Percentiles rank a stretch among this genome's conserved stretches.
phyloP scores from a whole-genome alignment of 1,140 invertebrate genomes.

The Diuraphis noxia region DNA sequence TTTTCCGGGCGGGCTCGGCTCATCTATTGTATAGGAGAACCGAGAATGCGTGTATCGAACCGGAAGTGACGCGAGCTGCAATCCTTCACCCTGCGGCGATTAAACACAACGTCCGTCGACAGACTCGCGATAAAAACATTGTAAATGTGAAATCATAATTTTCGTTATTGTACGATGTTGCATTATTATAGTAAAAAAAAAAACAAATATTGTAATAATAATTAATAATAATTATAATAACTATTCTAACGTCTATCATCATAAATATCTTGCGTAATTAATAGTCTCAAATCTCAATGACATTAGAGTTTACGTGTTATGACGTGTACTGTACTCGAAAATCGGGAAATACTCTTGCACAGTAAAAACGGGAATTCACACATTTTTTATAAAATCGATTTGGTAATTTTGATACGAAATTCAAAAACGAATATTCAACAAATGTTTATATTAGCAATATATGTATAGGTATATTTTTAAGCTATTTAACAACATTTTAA shows the following conservation, averaged over 20 bases:
- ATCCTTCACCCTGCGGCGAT: not conserved
- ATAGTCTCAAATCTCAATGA: not conserved
- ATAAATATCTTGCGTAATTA: not conserved
- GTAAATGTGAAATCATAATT: not conserved
- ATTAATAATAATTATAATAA: not conserved
- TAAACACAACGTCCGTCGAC: not conserved
- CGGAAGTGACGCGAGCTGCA: not conserved
- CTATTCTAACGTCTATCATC: not conserved
- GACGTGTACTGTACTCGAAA: not conserved
- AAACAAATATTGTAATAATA: conserved; percentile 1
- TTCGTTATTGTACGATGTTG: not conserved
- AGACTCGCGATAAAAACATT: not conserved
- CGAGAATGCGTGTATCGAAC: not conserved
- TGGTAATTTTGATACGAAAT: not conserved
- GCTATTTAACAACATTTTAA: not conserved
- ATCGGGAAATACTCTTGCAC: not conserved
- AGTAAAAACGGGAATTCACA: not conserved
- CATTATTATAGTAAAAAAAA: not conserved
- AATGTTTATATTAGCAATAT: too few relatives aligned
- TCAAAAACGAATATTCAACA: not conserved
- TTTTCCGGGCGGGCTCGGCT: not conserved
- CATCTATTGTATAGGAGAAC: not conserved
- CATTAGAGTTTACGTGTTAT: not conserved
- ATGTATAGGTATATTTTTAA: too few relatives aligned
- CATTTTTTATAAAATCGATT: not conserved